Percentiles rank a stretch among this genome's conserved stretches.
phyloP scores from a whole-genome alignment of 2,113 vertebrate species.

The Calyptomena viridis region DNA sequence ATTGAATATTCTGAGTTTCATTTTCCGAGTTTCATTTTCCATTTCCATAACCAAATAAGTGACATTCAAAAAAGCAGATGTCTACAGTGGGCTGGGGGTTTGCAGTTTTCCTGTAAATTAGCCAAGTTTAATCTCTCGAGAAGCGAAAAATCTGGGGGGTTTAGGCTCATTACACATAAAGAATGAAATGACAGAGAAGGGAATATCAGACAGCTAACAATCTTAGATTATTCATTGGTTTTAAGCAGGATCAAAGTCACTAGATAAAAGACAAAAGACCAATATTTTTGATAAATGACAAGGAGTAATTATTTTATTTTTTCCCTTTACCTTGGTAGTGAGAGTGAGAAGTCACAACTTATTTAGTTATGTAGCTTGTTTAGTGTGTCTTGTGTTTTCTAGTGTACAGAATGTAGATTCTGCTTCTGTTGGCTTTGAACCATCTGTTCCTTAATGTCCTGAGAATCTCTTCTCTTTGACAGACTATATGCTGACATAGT shows the following conservation, averaged over 20 bases:
- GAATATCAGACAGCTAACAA: neutral
- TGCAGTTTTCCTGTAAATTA: neutral
- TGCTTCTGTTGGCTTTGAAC: neutral
- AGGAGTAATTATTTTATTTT: neutral
- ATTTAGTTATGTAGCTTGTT: neutral
- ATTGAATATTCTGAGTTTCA: neutral
- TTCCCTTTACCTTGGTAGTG: neutral
- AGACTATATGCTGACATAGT: neutral
- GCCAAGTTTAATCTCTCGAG: neutral
- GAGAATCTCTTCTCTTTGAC: neutral
- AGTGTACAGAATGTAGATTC: neutral
- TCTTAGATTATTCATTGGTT: neutral
- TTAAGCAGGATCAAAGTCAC: neutral
- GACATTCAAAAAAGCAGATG: neutral
- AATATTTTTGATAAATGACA: neutral
- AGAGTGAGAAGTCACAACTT: neutral
- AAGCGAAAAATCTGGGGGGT: rapidly evolving
- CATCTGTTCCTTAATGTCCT: neutral
- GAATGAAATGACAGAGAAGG: neutral
- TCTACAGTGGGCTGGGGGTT: neutral
- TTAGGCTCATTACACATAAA: neutral
- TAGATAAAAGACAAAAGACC: neutral
- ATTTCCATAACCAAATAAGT: neutral
- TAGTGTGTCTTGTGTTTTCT: neutral
- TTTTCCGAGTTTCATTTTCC: neutral